phyloP scores from a whole-genome alignment of 1,140 invertebrate species.

The Paraescarpia echinospica region DNA sequence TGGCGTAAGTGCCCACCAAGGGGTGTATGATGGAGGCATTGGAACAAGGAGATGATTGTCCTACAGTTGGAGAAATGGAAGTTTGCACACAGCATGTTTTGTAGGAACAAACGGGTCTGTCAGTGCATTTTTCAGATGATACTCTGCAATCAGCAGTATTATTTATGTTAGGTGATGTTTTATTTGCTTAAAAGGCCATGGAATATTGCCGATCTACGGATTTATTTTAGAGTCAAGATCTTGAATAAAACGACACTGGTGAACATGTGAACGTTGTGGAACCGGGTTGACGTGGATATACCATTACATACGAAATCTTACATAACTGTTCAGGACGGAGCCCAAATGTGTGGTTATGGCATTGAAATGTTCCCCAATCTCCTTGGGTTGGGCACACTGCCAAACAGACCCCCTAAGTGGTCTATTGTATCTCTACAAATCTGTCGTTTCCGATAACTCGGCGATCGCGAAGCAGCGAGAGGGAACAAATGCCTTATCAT shows the following conservation, averaged over 20 bases:
- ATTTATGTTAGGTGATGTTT: neutral
- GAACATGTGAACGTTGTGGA: neutral
- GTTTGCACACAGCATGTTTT: neutral
- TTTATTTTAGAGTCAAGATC: neutral
- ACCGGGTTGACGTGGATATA: neutral
- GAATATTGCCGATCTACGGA: neutral
- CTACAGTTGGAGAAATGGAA: neutral
- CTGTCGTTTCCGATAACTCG: neutral
- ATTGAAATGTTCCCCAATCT: neutral
- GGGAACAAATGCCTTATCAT: neutral
- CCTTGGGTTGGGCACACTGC: neutral
- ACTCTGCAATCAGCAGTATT: no score
- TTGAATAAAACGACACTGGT: neutral
- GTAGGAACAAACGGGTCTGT: neutral
- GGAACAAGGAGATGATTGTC: neutral
- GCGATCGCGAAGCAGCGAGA: neutral
- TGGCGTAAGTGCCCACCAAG: neutral
- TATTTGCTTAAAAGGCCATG: neutral
- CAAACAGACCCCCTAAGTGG: neutral
- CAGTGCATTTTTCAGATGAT: no score
- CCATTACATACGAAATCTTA: neutral
- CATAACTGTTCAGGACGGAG: neutral
- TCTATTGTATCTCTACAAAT: neutral
- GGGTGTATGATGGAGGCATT: neutral
- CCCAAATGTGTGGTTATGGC: neutral